Evolutionary conservation across 1,140 invertebrate genomes (phyloP).

Genomic region (Pseudomyrmex cubaensis): DNA sequence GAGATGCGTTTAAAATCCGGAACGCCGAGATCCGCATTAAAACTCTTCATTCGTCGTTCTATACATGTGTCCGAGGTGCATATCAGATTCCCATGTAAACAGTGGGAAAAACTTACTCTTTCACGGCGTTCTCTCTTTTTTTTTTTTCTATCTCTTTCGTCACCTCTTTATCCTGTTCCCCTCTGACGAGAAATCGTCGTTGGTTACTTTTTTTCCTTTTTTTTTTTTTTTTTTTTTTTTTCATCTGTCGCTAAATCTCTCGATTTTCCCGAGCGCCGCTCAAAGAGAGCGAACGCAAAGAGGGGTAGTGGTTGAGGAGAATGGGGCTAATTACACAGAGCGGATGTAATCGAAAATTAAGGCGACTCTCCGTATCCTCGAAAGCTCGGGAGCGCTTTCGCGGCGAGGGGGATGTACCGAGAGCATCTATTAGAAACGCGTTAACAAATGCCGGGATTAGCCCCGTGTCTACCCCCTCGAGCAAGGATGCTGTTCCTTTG

Average conservation of each 20-base stretch:
- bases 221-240: not conserved
- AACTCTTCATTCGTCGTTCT: not conserved
- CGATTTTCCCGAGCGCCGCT: slow-evolving; percentile 47
- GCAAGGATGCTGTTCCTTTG: slow-evolving; percentile 46
- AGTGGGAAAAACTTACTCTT: not conserved
- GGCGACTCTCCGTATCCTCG: slow-evolving; percentile 65
- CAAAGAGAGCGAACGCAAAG: slow-evolving; percentile 43
- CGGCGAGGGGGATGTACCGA: slow-evolving; percentile 9
- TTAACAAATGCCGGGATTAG: slow-evolving; percentile 77
- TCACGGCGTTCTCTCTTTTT: not conserved
- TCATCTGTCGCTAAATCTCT: slow-evolving; percentile 8
- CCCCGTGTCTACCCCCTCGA: slow-evolving; percentile 48
- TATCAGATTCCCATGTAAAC: not conserved
- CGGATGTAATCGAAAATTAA: slow-evolving; percentile 74
- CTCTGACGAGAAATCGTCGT: not conserved
- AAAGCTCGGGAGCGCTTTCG: slow-evolving; percentile 50
- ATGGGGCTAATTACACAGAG: slow-evolving; percentile 71
- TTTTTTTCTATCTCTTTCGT: not conserved
- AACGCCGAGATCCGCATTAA: slow-evolving; percentile 3
- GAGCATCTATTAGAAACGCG: slow-evolving; percentile 76
- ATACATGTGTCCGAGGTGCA: not conserved
- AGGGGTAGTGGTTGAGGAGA: slow-evolving; percentile 23
- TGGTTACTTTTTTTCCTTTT: too few species aligned
- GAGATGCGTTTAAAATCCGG: slow-evolving; percentile 52
- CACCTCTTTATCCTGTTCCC: not conserved